These are phyloP conservation scores for Hypotaenidia philippensis DNA, from an alignment of 2,797 vertebrate genomes.

Conservation along the genomic window DNA sequence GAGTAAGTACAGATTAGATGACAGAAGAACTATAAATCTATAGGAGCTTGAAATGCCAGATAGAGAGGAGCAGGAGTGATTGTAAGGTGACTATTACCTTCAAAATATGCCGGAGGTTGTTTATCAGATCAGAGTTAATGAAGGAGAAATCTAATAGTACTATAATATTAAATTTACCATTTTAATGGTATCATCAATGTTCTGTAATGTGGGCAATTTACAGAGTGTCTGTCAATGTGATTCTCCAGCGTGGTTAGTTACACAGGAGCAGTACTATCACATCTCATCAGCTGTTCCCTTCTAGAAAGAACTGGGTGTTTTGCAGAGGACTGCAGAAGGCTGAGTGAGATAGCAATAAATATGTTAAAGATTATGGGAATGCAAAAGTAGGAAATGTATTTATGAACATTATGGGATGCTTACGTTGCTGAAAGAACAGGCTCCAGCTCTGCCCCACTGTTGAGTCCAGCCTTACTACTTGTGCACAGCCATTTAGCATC, in stretches of 20 bases:
- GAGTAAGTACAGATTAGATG: conserved; percentile 34
- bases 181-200: conserved; percentile 58
- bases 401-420: background rate
- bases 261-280: background rate
- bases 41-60: conserved; percentile 5
- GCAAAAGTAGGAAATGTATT: background rate
- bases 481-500: background rate
- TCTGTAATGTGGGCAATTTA: conserved; percentile 53
- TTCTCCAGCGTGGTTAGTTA: conserved; percentile 17
- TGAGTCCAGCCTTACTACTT: background rate
- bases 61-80: conserved; percentile 20
- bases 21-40: conserved; percentile 51
- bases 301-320: background rate
- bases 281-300: background rate
- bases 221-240: conserved; percentile 11
- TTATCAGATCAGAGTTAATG: conserved; percentile 67
- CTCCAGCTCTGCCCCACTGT: background rate
- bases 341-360: background rate
- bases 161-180: conserved; percentile 51
- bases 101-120: conserved; percentile 45
- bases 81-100: conserved; percentile 63
- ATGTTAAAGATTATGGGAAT: background rate
- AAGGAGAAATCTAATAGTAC: conserved; percentile 55
- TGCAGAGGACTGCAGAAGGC: background rate
- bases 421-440: background rate